phyloP scores from a whole-genome alignment of 2,888 invertebrate genomes.

The Platynereis dumerilii region DNA sequence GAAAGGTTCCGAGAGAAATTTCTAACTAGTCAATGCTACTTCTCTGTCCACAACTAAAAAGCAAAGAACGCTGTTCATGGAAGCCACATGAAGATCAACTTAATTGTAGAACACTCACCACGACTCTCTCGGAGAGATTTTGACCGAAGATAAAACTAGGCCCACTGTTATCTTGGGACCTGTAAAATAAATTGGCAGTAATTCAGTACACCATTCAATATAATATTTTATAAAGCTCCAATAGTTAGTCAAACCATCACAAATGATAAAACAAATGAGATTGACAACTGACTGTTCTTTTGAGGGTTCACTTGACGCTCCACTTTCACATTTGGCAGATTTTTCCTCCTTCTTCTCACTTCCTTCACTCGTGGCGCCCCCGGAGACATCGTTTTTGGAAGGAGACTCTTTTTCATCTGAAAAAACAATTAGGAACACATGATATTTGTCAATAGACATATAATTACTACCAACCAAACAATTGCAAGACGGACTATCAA shows the following conservation, averaged over 20 bases:
- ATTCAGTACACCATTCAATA: no score
- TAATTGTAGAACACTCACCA: background rate
- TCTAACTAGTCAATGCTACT: no score
- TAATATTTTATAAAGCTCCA: no score
- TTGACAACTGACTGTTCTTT: no score
- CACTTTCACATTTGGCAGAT: no score
- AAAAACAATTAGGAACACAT: background rate
- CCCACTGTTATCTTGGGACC: background rate
- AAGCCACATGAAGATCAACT: no score
- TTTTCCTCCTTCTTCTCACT: no score
- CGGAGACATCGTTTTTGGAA: background rate
- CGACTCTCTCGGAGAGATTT: slow-evolving; percentile 84
- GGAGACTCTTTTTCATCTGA: background rate
- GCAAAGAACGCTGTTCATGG: no score
- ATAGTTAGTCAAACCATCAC: background rate
- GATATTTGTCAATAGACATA: no score
- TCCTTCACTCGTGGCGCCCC: background rate
- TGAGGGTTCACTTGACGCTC: no score
- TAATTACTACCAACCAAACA: background rate
- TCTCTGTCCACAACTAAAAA: no score
- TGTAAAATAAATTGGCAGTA: background rate
- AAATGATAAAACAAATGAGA: background rate
- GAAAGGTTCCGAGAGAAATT: no score
- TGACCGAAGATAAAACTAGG: slow-evolving; percentile 84
- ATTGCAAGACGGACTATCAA: background rate